These are phyloP conservation scores for Lymantria monacha DNA, from an alignment of 2,888 invertebrate genomes.

Conservation along the genomic window DNA sequence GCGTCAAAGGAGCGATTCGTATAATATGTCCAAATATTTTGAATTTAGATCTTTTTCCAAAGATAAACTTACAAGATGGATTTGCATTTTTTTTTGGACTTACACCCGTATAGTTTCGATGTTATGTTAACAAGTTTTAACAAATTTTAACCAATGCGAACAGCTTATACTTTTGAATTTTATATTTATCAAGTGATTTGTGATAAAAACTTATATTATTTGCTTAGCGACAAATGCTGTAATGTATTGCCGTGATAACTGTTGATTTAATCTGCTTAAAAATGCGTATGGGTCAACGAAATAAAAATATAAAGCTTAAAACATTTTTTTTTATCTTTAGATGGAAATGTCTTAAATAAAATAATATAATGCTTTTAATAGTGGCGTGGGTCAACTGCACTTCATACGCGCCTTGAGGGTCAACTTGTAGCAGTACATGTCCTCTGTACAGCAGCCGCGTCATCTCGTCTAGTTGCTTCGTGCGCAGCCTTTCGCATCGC, in stretches of 20 bases:
- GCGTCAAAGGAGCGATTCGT: slow-evolving; percentile 72
- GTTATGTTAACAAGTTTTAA: slow-evolving; percentile 29
- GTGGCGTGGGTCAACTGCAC: slow-evolving; percentile 91
- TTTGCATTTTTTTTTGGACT: slow-evolving; percentile 32
- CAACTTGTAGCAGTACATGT: slow-evolving; percentile 90
- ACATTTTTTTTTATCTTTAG: slow-evolving; percentile 34
- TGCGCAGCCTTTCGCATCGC: slow-evolving; percentile 93
- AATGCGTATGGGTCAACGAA: slow-evolving; percentile 21
- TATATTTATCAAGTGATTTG: slow-evolving; percentile 34
- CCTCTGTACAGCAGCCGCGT: slow-evolving; percentile 86
- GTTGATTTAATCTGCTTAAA: slow-evolving; percentile 50
- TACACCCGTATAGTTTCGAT: slow-evolving; percentile 12
- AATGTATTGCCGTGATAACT: slow-evolving; percentile 44
- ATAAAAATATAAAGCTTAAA: slow-evolving; percentile 37
- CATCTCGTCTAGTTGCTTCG: slow-evolving; percentile 86
- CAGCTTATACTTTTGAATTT: slow-evolving; percentile 25
- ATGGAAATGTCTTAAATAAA: slow-evolving; percentile 22
- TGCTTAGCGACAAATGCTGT: slow-evolving; percentile 39
- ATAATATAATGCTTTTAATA: slow-evolving; percentile 51
- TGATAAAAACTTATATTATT: slow-evolving; percentile 19
- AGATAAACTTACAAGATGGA: slow-evolving; percentile 51
- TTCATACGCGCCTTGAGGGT: slow-evolving; percentile 89
- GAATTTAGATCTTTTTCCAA: slow-evolving; percentile 52
- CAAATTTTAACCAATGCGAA: slow-evolving; percentile 14
- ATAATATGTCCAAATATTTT: slow-evolving; percentile 58